Conservation (phyloP, 1,140 invertebrate species). For the Drosophila leontia region DNA sequence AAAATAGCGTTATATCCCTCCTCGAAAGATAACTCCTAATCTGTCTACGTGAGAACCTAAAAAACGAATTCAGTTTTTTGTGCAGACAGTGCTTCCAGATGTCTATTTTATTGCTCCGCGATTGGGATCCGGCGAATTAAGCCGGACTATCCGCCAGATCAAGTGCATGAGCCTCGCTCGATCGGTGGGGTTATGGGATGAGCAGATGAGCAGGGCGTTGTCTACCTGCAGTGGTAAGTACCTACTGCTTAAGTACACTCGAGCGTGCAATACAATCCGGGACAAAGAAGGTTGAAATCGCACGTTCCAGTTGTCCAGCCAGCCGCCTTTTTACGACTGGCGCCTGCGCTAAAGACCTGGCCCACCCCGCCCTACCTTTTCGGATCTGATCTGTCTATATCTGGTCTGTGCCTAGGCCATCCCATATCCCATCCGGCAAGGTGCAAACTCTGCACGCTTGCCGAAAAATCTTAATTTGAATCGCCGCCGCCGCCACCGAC, state of each 20-base stretch:
- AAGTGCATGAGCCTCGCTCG: constrained; percentile 26
- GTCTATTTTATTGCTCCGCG: not conserved
- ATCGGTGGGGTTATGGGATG: constrained; percentile 30
- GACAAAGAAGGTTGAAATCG: constrained; percentile 50
- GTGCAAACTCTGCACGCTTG: constrained; percentile 54
- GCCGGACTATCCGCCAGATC: constrained; percentile 26
- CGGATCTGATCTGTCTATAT: constrained; percentile 22
- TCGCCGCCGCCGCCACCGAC: constrained; percentile 36
- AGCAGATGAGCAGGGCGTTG: constrained; percentile 19
- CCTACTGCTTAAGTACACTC: constrained; percentile 39
- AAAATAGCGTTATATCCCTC: not conserved
- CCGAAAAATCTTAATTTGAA: constrained; percentile 74
- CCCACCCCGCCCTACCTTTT: constrained; percentile 60
- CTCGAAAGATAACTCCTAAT: not conserved
- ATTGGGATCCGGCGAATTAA: constrained; percentile 37
- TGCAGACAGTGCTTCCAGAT: not conserved
- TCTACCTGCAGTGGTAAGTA: constrained; percentile 38
- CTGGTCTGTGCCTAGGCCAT: constrained; percentile 4
- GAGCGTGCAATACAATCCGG: constrained; percentile 36
- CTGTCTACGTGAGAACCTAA: not conserved
- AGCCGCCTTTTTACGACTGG: constrained; percentile 76
- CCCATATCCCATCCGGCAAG: constrained; percentile 40
- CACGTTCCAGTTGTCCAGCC: constrained; percentile 71
- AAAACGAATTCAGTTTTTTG: constrained; percentile 15
- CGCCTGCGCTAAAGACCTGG: constrained; percentile 76